These are phyloP conservation scores for Pyrocephalus nanus DNA, from an alignment of 2,797 vertebrate species.

Conservation along the genomic window DNA sequence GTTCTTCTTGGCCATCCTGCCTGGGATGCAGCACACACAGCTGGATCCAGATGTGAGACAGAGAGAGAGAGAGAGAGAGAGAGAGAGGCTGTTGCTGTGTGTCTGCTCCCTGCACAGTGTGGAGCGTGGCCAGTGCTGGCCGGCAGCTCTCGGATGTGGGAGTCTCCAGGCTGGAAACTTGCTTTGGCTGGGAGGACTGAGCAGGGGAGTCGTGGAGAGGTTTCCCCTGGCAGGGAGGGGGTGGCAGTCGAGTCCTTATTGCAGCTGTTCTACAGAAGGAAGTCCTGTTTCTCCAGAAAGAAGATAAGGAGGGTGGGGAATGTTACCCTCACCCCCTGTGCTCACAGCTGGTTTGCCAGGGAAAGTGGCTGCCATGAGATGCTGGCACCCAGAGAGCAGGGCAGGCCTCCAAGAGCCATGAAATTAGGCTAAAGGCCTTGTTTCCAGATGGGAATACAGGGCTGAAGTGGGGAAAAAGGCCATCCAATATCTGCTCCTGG, in stretches of 20 bases:
- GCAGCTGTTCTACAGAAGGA: neutral
- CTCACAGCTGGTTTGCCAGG: neutral
- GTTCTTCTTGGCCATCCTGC: neutral
- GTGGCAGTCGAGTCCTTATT: neutral
- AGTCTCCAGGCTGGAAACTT: neutral
- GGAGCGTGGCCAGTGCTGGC: accelerated
- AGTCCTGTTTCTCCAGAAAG: neutral
- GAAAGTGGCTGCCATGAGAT: neutral
- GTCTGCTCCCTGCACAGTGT: neutral
- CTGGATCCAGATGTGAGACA: neutral
- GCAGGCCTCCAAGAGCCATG: neutral
- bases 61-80: too few relatives aligned
- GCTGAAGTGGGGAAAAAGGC: neutral
- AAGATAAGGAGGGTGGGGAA: constrained; percentile 4
- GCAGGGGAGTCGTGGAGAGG: neutral
- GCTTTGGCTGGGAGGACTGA: neutral
- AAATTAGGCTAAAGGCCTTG: neutral
- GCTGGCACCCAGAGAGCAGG: neutral
- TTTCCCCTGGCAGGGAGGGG: neutral
- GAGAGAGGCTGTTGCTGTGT: neutral
- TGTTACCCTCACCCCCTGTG: neutral
- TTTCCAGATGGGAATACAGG: neutral
- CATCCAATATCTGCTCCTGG: accelerated
- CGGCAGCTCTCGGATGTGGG: accelerated
- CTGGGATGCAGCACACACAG: neutral